Base-by-base conservation (phyloP, 1,140 invertebrate genomes). In the Heliconius eleuchia region DNA sequence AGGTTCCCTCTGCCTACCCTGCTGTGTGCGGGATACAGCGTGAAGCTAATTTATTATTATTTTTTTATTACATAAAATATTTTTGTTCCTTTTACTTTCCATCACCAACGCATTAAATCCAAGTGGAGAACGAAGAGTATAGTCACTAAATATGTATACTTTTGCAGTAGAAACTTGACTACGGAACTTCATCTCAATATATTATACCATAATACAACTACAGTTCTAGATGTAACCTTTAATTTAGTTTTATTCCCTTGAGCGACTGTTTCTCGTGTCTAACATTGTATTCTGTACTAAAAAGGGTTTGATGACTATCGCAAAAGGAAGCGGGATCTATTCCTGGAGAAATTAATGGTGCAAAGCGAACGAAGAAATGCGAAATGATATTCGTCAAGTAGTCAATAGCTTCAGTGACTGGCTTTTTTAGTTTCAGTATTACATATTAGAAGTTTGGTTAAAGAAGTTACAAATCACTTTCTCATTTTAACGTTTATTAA, bases 181-280 rank as follows among this genome's bases (percentile, higher is more conserved):
- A 27, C 57, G 57, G 57, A 66, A 66, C 27, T 66, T 66, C 23
- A 66, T 66, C 23, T 60, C 55, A 60, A 60, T 30, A 66, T 30
- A 66, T 16, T 66, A 30, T 66, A 66, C 8, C 1, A n/a, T 66
- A 13, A 23, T 66, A 66, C 18, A 42, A n/a, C n/a, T 42, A 76
- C 16, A 76, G 70, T 42, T 37, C 19, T 39, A 18, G n/a, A 70
- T 23, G 23, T 30, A n/a, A 42, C 57, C 60, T 66, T 66, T 66
- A 66, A 66, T 66, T 66, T 66, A 30, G 23, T 30, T 66, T 66
- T 30, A 66, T 30, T 66, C 23, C 60, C 60, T 13, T 16, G 9
- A 16, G 23, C 27, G 27, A 27, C 1, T 66, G 60, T 13, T 66
- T 16, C 60, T 66, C 27, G 23, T 60, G 9, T 66, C 16, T 13